Conservation (phyloP, 2,797 vertebrate species). For the Epinephelus awoara region DNA sequence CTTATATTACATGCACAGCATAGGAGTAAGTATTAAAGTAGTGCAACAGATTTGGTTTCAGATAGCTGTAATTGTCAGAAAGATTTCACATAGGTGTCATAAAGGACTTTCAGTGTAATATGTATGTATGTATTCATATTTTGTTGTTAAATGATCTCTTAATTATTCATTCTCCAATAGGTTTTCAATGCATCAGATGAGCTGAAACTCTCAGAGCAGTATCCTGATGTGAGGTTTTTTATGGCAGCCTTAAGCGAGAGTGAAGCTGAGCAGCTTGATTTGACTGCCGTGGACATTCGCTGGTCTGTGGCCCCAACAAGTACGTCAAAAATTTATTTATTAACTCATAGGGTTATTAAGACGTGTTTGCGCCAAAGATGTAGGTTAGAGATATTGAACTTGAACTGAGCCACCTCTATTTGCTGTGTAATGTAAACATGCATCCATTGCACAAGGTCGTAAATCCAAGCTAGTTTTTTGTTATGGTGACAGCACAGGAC, state of each 20-base stretch:
- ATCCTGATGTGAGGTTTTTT: conserved; percentile 88
- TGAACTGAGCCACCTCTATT: neutral
- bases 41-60: neutral
- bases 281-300: too few relatives aligned
- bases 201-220: conserved; percentile 76
- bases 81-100: too few relatives aligned
- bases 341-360: too few relatives aligned
- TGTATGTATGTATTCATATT: conserved; percentile 7
- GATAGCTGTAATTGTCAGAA: too few relatives aligned
- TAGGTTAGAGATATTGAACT: neutral
- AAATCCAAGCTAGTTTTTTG: neutral
- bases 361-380: conserved; percentile 16
- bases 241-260: conserved; percentile 70
- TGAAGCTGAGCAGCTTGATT: too few relatives aligned
- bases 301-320: too few relatives aligned
- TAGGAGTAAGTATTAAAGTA: neutral
- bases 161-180: conserved; percentile 70
- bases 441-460: neutral
- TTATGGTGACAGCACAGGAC: neutral
- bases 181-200: conserved; percentile 89
- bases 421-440: neutral
- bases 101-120: neutral
- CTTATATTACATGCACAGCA: neutral
- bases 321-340: too few relatives aligned
- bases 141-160: neutral